Conservation (phyloP, 2,888 invertebrate genomes). For the Asteroscopus sphinx region DNA sequence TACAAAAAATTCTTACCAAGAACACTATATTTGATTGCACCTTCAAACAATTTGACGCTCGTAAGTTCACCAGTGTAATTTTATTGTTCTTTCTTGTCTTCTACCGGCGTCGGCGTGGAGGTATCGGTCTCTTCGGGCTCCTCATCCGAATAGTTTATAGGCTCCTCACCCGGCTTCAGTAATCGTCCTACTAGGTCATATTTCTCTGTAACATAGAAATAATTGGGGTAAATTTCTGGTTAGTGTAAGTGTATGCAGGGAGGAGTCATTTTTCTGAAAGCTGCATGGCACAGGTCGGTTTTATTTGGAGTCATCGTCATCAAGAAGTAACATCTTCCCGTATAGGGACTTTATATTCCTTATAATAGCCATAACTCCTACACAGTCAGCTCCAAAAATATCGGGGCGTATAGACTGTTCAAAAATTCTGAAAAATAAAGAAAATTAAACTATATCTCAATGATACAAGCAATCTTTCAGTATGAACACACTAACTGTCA, state of each 20-base stretch:
- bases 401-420: no score
- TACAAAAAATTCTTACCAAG: conserved; percentile 10
- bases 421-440: no score
- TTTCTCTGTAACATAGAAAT: conserved; percentile 92
- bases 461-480: no score
- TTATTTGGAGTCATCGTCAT: no score
- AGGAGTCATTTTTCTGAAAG: no score
- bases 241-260: not conserved
- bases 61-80: conserved; percentile 21
- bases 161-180: conserved; percentile 97
- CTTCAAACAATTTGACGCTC: conserved; percentile 38
- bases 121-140: conserved; percentile 91
- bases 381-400: no score
- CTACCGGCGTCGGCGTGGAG: conserved; percentile 71
- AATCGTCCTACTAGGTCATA: conserved; percentile 97
- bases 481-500: no score
- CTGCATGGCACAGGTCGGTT: no score
- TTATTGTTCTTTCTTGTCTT: conserved; percentile 79
- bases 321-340: no score
- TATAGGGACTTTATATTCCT: no score
- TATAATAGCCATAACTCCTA: no score
- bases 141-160: conserved; percentile 97
- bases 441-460: no score
- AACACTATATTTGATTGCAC: conserved; percentile 21
- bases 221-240: not conserved